Evolutionary conservation across 2,113 vertebrate genomes (phyloP).

Genomic region (Sinocyclocheilus maitianheensis): DNA sequence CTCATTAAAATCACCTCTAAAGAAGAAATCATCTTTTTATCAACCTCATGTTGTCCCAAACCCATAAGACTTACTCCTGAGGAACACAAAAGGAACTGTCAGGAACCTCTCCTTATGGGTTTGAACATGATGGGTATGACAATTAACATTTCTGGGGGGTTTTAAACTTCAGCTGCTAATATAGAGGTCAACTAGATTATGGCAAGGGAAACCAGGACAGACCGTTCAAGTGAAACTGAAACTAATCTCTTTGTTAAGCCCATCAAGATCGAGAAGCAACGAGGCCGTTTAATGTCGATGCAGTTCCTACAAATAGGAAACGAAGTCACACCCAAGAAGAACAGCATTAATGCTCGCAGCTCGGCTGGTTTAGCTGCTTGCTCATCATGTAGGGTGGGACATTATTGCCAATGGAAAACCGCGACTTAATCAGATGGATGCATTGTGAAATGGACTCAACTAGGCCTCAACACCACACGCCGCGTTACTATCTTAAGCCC

Average conservation of each 20-base stretch:
- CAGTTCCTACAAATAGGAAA: neutral
- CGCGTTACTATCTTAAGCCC: neutral
- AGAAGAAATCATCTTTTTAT: neutral
- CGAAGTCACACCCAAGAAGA: neutral
- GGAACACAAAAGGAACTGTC: neutral
- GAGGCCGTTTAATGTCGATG: neutral
- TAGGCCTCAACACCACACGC: slow-evolving; percentile 21
- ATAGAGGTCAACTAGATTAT: neutral
- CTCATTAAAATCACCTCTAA: neutral
- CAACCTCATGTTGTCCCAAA: neutral
- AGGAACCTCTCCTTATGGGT: neutral
- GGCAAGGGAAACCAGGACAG: neutral
- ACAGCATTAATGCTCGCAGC: neutral
- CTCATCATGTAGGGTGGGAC: neutral
- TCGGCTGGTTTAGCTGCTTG: neutral
- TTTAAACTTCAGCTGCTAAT: neutral
- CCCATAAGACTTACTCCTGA: too few species aligned
- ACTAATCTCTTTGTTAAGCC: slow-evolving; percentile 35
- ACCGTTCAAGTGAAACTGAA: slow-evolving; percentile 49
- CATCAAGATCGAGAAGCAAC: neutral
- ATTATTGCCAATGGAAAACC: neutral
- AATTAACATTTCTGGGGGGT: neutral
- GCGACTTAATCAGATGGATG: neutral
- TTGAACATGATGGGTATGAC: too few species aligned
- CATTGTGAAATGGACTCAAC: neutral